Evolutionary conservation across 2,797 vertebrate species (phyloP), one percentile per base, ranked within the genome.

Genomic region (Sebastolobus altivelis): DNA sequence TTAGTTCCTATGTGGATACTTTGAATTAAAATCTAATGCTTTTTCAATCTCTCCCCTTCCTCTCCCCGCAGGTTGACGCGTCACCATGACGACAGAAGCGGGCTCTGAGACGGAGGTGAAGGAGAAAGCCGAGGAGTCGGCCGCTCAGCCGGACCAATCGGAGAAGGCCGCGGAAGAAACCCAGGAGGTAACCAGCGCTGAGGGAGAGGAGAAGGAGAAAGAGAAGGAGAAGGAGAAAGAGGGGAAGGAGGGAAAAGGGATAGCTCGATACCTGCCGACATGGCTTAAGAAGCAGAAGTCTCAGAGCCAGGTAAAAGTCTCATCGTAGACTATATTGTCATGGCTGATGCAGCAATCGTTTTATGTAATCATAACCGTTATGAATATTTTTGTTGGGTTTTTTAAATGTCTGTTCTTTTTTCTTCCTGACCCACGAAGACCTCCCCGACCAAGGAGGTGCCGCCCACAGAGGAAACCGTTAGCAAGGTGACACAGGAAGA

Each of bases 201-300:
- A 93, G 52, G 80, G 58, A 75, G 89, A 85, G 33, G 91, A 92
- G 74, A 93, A 92, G 91, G 93, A 92, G 77, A 94, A 89, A 31
- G 92, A 89, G 88, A 93, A 91, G 67, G 80, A 91, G 86, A 94
- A 89, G 59, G 89, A 38, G 66, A 94, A 90, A 38, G 93, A 76
- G 77, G 95, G 92, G 49, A 97, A 96, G 72, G 92, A 95, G 46
- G 95, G 96, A 65, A 97, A 97, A 93, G 97, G 98, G 27, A 97
- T 99, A 92, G 96, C 97, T 87, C 97, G 98, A 46, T 99, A 99
- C 85, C 94, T 99, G 73, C 98, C 98, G 5, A 96, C 97, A 61
- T 99, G 98, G 98, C 96, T 98, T 93, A 99, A 98, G 94, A 99
- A 98, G 82, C 98, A 98, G 75, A 99, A 97, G 86, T 98, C 98